Percentiles rank a stretch among this genome's conserved stretches.
These are phyloP conservation scores for Radopholus similis DNA, from an alignment of 1,140 invertebrate genomes.

Conservation along the genomic window DNA sequence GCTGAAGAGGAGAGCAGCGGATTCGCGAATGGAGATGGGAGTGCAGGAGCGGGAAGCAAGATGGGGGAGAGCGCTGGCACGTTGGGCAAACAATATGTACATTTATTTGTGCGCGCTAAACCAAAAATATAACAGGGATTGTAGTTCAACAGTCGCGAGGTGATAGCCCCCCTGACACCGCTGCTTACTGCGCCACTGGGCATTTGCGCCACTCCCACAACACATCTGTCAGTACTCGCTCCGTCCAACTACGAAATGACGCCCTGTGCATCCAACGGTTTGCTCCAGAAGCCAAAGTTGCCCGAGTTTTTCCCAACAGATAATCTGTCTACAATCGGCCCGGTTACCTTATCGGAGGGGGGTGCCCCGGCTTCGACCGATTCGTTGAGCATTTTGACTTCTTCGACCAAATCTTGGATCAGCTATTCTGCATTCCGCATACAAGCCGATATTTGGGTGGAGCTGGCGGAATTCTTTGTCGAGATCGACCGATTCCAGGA, in stretches of 20 bases:
- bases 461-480: constrained; percentile 57
- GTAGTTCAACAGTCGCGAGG: constrained; percentile 34
- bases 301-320: neutral
- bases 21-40: constrained; percentile 1
- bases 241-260: constrained; percentile 1
- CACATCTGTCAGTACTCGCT: constrained; percentile 16
- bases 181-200: constrained; percentile 49
- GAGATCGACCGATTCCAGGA: constrained; percentile 43
- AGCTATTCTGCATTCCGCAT: constrained; percentile 25
- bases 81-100: neutral
- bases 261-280: constrained; percentile 1
- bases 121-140: constrained; percentile 2
- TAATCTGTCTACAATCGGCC: constrained; percentile 26
- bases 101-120: neutral
- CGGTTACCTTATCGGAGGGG: constrained; percentile 34
- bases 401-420: constrained; percentile 37
- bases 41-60: constrained; percentile 1
- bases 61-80: constrained; percentile 4
- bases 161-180: constrained; percentile 43
- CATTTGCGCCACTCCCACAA: constrained; percentile 24
- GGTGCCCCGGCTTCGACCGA: constrained; percentile 48
- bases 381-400: constrained; percentile 40
- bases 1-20: constrained; percentile 15
- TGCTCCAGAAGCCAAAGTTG: neutral
- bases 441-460: constrained; percentile 58